Percentiles rank a stretch among this genome's conserved stretches.
Conservation (phyloP, 92 coral and sea anemone species). For the Siderastrea siderea region DNA sequence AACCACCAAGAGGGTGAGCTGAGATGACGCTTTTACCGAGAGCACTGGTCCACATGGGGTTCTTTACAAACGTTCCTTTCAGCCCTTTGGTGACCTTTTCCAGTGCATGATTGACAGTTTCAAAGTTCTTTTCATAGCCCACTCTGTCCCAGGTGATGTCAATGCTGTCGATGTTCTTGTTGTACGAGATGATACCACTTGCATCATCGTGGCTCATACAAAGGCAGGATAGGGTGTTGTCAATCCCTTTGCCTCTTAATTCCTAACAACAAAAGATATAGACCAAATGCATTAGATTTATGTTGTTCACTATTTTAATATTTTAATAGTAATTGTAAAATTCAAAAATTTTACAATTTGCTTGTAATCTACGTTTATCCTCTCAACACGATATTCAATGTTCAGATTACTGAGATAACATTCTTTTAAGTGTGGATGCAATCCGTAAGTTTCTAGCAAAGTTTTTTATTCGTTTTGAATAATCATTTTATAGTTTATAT, state of each 20-base stretch:
- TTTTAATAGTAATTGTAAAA: no score
- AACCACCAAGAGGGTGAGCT: conserved; percentile 77
- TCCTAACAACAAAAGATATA: conserved; percentile 3
- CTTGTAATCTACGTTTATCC: no score
- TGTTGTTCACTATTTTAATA: no score
- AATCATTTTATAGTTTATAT: no score
- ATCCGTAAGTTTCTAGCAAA: no score
- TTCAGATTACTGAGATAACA: no score
- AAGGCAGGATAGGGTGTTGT: conserved; percentile 52
- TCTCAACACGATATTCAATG: no score
- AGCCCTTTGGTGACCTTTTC: conserved; percentile 55
- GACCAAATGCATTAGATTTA: background rate
- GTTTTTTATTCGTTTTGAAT: no score
- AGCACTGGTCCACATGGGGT: conserved; percentile 54
- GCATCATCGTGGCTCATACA: conserved; percentile 72
- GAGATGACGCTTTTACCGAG: conserved; percentile 61
- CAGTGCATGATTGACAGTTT: conserved; percentile 50
- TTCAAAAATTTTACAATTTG: no score
- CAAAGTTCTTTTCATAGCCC: conserved; percentile 55
- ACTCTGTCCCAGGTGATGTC: conserved; percentile 59
- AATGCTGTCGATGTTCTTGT: conserved; percentile 43
- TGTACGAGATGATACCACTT: conserved; percentile 47
- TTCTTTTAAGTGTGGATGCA: no score
- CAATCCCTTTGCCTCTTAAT: conserved; percentile 34
- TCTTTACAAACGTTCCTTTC: conserved; percentile 66